Conservation (phyloP, 2,113 vertebrate genomes). For the Channa argus region DNA sequence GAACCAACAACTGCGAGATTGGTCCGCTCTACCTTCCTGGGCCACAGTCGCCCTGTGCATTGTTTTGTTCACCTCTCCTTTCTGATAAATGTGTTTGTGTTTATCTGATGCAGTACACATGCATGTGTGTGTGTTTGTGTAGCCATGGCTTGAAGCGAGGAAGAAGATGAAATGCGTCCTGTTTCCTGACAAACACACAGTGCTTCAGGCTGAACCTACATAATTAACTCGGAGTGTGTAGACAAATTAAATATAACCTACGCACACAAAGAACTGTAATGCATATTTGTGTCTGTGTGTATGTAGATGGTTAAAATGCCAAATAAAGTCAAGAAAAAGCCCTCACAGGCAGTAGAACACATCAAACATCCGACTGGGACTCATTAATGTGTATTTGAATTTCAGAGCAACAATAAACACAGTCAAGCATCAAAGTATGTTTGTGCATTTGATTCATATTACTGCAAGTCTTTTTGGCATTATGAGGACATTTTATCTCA, state of each 20-base stretch:
- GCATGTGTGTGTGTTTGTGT: neutral
- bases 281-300: neutral
- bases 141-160: neutral
- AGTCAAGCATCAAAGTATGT: no score
- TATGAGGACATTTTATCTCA: no score
- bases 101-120: neutral
- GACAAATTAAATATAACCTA: slow-evolving; percentile 16
- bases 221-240: slow-evolving; percentile 7
- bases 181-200: neutral
- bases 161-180: slow-evolving; percentile 1
- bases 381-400: neutral
- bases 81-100: neutral
- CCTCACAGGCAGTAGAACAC: slow-evolving; percentile 5
- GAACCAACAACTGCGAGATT: no score
- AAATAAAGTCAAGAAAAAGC: slow-evolving; percentile 13
- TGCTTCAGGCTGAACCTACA: slow-evolving; percentile 25
- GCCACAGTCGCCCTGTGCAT: neutral
- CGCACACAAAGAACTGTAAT: neutral
- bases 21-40: no score
- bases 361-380: slow-evolving; percentile 3
- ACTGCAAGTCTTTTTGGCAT: no score
- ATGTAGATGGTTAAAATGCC: neutral
- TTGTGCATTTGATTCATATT: neutral
- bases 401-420: no score
- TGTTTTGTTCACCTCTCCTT: neutral